phyloP scores from a whole-genome alignment of 2,888 invertebrate genomes.

The Caenorhabditis sp. region DNA sequence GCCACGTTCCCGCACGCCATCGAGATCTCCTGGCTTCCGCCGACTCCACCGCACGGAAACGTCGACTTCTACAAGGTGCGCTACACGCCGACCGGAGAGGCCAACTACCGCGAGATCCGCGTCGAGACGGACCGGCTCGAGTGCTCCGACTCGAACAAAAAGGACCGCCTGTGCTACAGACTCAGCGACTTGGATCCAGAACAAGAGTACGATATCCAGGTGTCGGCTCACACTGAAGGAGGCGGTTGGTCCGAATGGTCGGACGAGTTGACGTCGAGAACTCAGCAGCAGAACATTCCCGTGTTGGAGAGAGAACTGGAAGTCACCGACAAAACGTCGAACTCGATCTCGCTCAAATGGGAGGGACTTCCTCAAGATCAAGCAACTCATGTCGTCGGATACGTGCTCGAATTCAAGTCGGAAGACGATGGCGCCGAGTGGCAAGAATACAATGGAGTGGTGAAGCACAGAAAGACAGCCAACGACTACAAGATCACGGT shows the following conservation, averaged over 20 bases:
- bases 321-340: constrained; percentile 75
- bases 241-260: constrained; percentile 79
- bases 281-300: constrained; percentile 76
- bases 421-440: constrained; percentile 72
- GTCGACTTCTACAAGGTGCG: constrained; percentile 78
- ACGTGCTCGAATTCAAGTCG: constrained; percentile 79
- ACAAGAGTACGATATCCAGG: constrained; percentile 77
- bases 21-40: constrained; percentile 78
- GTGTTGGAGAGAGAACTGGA: constrained; percentile 76
- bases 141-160: constrained; percentile 75
- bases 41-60: constrained; percentile 78
- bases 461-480: constrained; percentile 69
- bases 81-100: constrained; percentile 72
- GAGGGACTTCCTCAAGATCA: constrained; percentile 74
- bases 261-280: constrained; percentile 73
- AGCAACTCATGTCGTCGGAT: constrained; percentile 76
- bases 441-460: constrained; percentile 77
- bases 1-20: constrained; percentile 75
- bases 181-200: constrained; percentile 78
- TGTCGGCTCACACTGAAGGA: constrained; percentile 77
- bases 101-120: constrained; percentile 75
- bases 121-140: constrained; percentile 75
- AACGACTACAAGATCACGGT: constrained; percentile 76
- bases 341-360: constrained; percentile 77
- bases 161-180: constrained; percentile 78